Evolutionary conservation across 2,113 vertebrate species (phyloP).

Genomic region (Tretioscincus oriximinensis): DNA sequence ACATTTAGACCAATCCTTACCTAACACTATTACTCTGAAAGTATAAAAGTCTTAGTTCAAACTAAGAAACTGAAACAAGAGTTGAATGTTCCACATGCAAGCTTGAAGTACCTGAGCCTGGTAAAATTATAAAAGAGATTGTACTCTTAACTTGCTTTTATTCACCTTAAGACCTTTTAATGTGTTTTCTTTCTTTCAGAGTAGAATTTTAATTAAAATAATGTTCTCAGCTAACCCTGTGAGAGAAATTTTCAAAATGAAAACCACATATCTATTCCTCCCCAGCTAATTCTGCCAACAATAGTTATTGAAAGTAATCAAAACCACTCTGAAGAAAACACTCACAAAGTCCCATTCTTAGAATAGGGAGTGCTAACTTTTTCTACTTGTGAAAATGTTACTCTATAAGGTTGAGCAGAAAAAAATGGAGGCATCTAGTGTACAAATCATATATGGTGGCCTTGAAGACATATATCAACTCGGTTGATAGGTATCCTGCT

Average conservation of each 20-base stretch:
- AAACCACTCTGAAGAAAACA: neutral
- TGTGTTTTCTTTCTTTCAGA: neutral
- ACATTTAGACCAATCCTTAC: no score
- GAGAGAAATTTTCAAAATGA: conserved; percentile 2
- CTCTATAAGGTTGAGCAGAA: neutral
- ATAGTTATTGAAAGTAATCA: neutral
- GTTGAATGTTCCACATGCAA: neutral
- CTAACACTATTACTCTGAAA: neutral
- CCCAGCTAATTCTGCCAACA: neutral
- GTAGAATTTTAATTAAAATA: conserved; percentile 22
- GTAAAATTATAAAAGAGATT: neutral
- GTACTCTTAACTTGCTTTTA: neutral
- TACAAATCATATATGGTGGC: no score
- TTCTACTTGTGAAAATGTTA: neutral
- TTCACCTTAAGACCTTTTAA: neutral
- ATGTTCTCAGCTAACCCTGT: neutral
- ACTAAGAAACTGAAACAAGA: neutral
- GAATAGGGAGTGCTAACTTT: neutral
- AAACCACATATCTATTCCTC: conserved; percentile 1
- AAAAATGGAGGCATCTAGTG: neutral
- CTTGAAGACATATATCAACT: no score
- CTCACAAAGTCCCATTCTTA: neutral
- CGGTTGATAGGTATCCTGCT: no score
- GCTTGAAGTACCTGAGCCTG: neutral
- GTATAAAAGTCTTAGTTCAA: neutral